phyloP scores from a whole-genome alignment of 2,888 invertebrate genomes.

The Gymnoscelis rufifasciata region DNA sequence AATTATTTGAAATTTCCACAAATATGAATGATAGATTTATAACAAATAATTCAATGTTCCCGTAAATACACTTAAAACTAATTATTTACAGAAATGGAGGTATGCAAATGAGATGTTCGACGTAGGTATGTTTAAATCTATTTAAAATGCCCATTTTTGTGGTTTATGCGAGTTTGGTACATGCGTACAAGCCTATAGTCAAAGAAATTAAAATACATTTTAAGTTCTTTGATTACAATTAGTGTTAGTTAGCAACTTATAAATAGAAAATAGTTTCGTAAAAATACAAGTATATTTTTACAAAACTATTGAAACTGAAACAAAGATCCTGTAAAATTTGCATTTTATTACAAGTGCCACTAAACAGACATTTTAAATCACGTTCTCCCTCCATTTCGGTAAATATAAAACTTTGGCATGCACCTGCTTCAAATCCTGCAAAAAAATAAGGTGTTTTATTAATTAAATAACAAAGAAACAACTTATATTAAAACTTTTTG shows the following conservation, averaged over 20 bases:
- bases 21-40: neutral
- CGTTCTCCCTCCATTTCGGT: conserved; percentile 68
- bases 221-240: conserved; percentile 45
- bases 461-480: neutral
- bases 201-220: conserved; percentile 47
- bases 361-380: conserved; percentile 66
- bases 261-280: conserved; percentile 26
- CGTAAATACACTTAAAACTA: conserved; percentile 7
- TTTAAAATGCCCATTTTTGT: conserved; percentile 77
- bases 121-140: conserved; percentile 19
- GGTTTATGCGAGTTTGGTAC: conserved; percentile 31
- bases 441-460: conserved; percentile 29
- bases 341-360: conserved; percentile 33
- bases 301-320: conserved; percentile 31
- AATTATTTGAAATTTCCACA: no score
- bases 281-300: conserved; percentile 39
- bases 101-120: conserved; percentile 35
- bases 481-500: no score
- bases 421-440: conserved; percentile 40
- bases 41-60: neutral
- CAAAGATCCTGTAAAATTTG: conserved; percentile 28
- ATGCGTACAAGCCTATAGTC: conserved; percentile 43
- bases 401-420: conserved; percentile 43
- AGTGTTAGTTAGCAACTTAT: conserved; percentile 58
- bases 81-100: conserved; percentile 71